A percentile compares a stretch with the other conserved stretches of the same genome.
Evolutionary conservation across 2,797 vertebrate genomes (phyloP).

Genomic region (Alca torda): DNA sequence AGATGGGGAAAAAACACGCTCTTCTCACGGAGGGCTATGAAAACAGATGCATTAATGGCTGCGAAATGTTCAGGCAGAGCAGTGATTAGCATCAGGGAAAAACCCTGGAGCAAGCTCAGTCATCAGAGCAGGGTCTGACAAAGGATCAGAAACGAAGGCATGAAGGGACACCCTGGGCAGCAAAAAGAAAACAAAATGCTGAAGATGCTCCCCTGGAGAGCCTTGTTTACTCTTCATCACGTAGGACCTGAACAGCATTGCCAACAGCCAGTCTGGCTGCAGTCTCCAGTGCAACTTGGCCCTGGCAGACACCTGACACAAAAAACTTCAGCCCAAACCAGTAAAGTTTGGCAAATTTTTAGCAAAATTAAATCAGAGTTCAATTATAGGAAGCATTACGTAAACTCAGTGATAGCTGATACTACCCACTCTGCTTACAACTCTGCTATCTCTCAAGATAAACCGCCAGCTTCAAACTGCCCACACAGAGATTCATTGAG

Average conservation of each 20-base stretch:
- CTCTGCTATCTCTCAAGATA: constrained; percentile 22
- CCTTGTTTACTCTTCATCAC: not conserved
- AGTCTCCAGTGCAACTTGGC: not conserved
- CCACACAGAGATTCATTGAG: constrained; percentile 51
- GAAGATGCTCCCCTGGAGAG: not conserved
- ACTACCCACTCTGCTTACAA: constrained; percentile 56
- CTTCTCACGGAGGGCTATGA: not conserved
- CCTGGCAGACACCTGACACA: not conserved
- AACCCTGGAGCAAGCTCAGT: not conserved
- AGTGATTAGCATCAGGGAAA: not conserved
- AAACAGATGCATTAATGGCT: not conserved
- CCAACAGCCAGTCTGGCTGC: not conserved
- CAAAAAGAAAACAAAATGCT: not conserved
- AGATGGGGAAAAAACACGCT: not conserved
- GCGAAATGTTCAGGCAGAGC: not conserved
- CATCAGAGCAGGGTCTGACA: not conserved
- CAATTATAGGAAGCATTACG: constrained; percentile 27
- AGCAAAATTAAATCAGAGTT: not conserved
- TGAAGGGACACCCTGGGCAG: not conserved
- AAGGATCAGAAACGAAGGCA: not conserved
- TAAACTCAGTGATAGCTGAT: constrained; percentile 9
- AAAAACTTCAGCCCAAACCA: not conserved
- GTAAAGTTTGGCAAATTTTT: not conserved
- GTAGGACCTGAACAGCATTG: rapidly evolving
- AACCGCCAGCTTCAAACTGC: constrained; percentile 37